Base-by-base conservation (phyloP, 2,888 invertebrate species). In the Harmothoe impar region DNA sequence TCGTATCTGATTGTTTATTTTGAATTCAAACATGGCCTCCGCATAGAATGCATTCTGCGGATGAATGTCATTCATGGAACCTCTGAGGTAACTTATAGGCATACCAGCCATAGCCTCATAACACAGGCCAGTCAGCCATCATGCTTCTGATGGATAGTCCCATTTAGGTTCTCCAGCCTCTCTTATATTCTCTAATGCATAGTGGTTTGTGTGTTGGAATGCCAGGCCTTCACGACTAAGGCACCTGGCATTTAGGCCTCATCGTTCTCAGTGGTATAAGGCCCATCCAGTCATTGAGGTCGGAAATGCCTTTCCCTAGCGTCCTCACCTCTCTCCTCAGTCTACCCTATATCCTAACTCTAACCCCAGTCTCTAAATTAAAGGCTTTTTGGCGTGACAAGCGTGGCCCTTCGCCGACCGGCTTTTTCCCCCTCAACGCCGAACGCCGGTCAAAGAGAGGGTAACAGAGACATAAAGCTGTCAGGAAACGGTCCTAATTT, bases 391-490 rank as follows among this genome's bases (percentile, higher is more conserved):
- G 31, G 29, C 72, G 29, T 72, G 72, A 72, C 72, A 72, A 25
- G 29, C 29, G 25, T 29, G 29, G 31, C 29, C 29, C 29, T 72
- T 0, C 15, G 72, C 31, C 72, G 7, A 7, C 72, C 15, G 0
- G 15, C 25, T 72, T 29, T 72, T 29, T 15, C 29, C 15, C 72
- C 72, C 25, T 15, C 25, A 15, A 3, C 29, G 7, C 25, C 31
- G 72, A 15, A 15, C 25, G 29, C 31, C 29, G 29, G 72, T 15
- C 29, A 72, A 15, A 72, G 25, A 72, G 72, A 25, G 72, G 72
- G 31, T 72, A 72, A 72, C 31, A 25, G 72, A 15, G 72, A 72
- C 72, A 72, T 72, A 72, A 72, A 72, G 29, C 72, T 72, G 72
- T 72, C 72, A 72, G 29, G 31, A 25, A 25, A 29, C 29, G 72